Conservation (phyloP, 2,888 invertebrate species). For the Laothoe populi region DNA sequence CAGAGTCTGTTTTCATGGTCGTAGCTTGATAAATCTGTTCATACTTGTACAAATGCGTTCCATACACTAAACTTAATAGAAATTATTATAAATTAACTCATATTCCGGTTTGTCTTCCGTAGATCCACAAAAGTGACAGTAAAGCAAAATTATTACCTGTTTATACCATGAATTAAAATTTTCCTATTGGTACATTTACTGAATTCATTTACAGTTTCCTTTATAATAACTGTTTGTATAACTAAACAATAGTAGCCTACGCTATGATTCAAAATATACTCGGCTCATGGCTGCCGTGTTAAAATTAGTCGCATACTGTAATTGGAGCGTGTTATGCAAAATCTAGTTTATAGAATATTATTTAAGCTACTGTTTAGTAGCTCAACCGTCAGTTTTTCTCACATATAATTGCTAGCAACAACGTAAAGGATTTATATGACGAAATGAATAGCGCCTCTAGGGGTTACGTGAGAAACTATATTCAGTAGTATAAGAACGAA, state of each 20-base stretch:
- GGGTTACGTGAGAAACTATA: too few relatives aligned
- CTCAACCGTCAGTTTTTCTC: too few relatives aligned
- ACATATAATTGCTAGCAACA: too few relatives aligned
- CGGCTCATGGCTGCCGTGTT: constrained; percentile 22
- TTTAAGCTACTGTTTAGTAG: too few relatives aligned
- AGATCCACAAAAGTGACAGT: background rate
- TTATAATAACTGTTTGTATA: background rate
- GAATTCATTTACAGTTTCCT: background rate
- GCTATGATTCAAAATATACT: constrained; percentile 21
- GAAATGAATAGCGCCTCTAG: too few relatives aligned
- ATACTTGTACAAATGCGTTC: too few relatives aligned
- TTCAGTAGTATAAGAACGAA: too few relatives aligned
- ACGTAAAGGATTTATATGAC: too few relatives aligned
- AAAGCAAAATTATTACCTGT: background rate
- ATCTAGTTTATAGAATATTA: constrained; percentile 1
- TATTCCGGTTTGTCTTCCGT: background rate
- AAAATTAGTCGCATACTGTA: constrained; percentile 24
- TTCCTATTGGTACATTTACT: background rate
- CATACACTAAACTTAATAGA: too few relatives aligned
- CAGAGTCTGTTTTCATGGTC: too few relatives aligned
- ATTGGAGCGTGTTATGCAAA: constrained; percentile 27
- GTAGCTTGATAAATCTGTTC: too few relatives aligned
- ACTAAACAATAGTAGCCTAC: constrained; percentile 17
- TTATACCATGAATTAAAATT: background rate
- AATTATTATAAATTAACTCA: too few relatives aligned